A percentile compares a stretch with the other conserved stretches of the same genome.
phyloP scores from a whole-genome alignment of 1,140 invertebrate species.

The Apolygus lucorum region DNA sequence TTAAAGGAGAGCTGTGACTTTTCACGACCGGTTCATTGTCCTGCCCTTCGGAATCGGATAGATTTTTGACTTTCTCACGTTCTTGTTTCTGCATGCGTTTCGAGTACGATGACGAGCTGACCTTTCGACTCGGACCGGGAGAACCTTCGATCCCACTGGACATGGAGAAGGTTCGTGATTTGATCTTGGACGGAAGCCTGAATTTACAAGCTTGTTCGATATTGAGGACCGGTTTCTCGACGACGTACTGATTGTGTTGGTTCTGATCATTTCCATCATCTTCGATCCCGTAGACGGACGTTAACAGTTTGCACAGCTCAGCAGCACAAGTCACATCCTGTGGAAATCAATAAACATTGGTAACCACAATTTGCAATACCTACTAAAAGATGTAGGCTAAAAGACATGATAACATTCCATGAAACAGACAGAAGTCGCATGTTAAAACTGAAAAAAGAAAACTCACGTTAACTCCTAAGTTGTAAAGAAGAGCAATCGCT shows the following conservation, averaged over 20 bases:
- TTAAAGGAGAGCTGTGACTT: conserved; percentile 34
- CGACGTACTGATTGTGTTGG: conserved; percentile 12
- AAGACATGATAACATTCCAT: no score
- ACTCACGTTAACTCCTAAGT: conserved; percentile 47
- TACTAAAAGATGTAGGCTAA: no score
- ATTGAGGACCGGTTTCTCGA: neutral
- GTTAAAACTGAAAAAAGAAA: no score
- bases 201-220: conserved; percentile 21
- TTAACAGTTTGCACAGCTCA: conserved; percentile 46
- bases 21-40: conserved; percentile 36
- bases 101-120: conserved; percentile 17
- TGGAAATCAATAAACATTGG: no score
- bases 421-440: no score
- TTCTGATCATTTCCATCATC: conserved; percentile 3
- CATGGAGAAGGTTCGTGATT: neutral
- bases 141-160: conserved; percentile 21
- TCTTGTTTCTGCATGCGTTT: conserved; percentile 37
- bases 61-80: conserved; percentile 16
- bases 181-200: conserved; percentile 7
- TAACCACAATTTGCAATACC: no score
- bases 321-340: conserved; percentile 11
- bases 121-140: conserved; percentile 2
- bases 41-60: conserved; percentile 16
- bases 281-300: conserved; percentile 47
- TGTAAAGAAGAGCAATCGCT: conserved; percentile 47